These are phyloP conservation scores for Plestiodon gilberti DNA, from an alignment of 2,113 vertebrate genomes.

Conservation along the genomic window DNA sequence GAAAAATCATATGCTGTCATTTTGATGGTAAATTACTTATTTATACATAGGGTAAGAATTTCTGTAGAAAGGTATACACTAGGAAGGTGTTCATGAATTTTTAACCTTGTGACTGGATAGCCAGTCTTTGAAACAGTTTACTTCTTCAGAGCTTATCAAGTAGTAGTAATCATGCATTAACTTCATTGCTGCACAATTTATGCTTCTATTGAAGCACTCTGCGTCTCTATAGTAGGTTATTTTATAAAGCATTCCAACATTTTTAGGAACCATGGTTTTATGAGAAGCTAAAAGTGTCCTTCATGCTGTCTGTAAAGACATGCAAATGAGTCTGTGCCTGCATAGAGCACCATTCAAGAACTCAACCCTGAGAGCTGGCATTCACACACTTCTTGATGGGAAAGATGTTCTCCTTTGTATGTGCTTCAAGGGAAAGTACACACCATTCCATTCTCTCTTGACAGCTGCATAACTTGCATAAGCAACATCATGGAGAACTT, in stretches of 20 bases:
- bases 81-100: neutral
- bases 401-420: too few relatives aligned
- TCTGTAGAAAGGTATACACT: neutral
- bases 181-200: neutral
- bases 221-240: neutral
- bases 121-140: neutral
- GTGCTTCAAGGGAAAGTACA: too few relatives aligned
- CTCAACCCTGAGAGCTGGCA: too few relatives aligned
- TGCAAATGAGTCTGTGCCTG: neutral
- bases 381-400: too few relatives aligned
- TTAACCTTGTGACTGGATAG: neutral
- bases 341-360: neutral
- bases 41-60: neutral
- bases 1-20: neutral
- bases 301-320: neutral
- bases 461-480: too few relatives aligned
- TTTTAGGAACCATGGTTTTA: neutral
- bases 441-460: too few relatives aligned
- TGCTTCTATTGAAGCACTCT: neutral
- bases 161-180: neutral
- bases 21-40: neutral
- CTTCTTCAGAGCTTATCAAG: neutral
- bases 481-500: neutral
- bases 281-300: neutral
- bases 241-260: neutral